Evolutionary conservation across 2,113 vertebrate genomes (phyloP).

Genomic region (Ploceus nigricollis): DNA sequence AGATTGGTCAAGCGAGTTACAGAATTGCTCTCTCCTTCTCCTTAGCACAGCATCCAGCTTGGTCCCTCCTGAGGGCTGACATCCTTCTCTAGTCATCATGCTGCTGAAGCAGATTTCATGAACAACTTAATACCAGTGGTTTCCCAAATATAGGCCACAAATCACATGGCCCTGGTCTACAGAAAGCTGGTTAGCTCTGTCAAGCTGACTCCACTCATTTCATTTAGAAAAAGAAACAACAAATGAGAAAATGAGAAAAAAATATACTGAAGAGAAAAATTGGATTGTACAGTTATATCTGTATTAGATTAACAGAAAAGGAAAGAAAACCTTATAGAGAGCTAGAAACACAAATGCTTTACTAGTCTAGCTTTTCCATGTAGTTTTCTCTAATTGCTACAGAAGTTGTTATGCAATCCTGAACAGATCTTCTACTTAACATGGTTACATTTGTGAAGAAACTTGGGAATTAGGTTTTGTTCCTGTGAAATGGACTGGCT

Average conservation of each 20-base stretch:
- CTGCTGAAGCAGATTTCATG: background rate
- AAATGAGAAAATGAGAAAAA: background rate
- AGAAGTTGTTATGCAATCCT: background rate
- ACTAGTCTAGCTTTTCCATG: background rate
- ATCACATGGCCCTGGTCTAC: background rate
- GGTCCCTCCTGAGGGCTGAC: background rate
- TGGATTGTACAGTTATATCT: background rate
- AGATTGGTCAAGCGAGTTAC: background rate
- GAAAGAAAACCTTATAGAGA: background rate
- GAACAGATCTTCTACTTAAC: background rate
- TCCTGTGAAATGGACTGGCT: background rate
- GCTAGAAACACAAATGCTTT: background rate
- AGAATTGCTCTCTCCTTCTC: background rate
- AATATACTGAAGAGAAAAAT: background rate
- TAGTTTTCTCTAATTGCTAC: background rate
- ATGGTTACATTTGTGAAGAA: background rate
- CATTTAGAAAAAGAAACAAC: background rate
- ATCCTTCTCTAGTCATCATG: background rate
- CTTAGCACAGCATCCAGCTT: background rate
- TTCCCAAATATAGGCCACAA: background rate
- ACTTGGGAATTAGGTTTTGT: background rate
- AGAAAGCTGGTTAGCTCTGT: background rate
- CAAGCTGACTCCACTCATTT: slow-evolving; percentile 21
- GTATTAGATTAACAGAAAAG: background rate
- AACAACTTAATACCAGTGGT: slow-evolving; percentile 12